Evolutionary conservation across 1,140 invertebrate genomes (phyloP), one percentile per base, ranked within the genome.

Genomic region (Vanessa tameamea): DNA sequence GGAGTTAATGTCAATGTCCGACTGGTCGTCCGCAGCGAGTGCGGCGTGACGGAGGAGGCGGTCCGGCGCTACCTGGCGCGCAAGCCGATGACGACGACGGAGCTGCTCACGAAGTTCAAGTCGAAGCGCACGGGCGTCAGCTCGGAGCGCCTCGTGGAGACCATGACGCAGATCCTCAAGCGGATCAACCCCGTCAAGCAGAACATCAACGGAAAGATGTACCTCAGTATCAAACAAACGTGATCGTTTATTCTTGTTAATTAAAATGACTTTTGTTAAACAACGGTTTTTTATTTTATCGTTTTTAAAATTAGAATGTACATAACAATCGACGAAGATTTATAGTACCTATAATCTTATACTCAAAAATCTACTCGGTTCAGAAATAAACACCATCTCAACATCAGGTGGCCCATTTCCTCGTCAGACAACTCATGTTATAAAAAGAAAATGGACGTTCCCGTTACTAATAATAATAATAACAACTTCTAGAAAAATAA

Each of bases 21-120:
- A 4, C 3, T 31, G 26, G 26, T 31, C 26, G 26, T 31, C 1
- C 6, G 48, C 79, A 97, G 96, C 85, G 96, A 97, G 82, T 97
- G 97, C 80, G 97, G 97, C 23, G 97, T 99, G 16, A 98, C 97
- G 3, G 98, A 99, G 91, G 98, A 99, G 80, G 96, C 97, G 1
- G 98, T 99, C 7, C 94, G 98, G 20, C 94, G 98, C 16, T 99
- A 99, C 90, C 93, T 99, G 16, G 97, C 97, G 82, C 94, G 98
- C 0, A 99, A 99, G 86, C 98, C 98, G 3, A 98, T 99, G 96
- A 99, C 98, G 1, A 97, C 98, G 0, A 99, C 97, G 1, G 98
- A 99, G 87, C 90, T 99, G 15, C 88, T 99, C 8, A 97, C 98
- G 57, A 99, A 99, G 92, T 99, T 99, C 92, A 98, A 98, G 88